These are phyloP conservation scores for Drosophila robusta DNA, from an alignment of 2,888 invertebrate species.

Conservation along the genomic window DNA sequence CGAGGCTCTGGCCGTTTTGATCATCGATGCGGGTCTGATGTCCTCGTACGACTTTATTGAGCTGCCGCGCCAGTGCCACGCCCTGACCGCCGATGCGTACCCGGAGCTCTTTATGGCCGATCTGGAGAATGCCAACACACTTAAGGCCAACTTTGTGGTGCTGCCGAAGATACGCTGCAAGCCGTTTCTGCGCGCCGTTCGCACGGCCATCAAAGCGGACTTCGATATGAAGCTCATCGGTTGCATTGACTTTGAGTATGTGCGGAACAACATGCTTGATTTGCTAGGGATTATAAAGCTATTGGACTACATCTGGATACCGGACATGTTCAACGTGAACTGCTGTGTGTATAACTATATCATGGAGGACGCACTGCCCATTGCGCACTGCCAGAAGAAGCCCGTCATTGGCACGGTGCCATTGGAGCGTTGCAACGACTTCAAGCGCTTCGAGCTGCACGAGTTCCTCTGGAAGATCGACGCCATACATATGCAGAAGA, in stretches of 20 bases:
- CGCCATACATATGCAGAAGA: slow-evolving; percentile 83
- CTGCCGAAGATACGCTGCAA: slow-evolving; percentile 76
- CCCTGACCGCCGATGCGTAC: slow-evolving; percentile 46
- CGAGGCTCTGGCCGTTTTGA: slow-evolving; percentile 72
- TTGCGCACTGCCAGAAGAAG: slow-evolving; percentile 74
- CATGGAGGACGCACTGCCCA: slow-evolving; percentile 74
- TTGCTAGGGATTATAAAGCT: slow-evolving; percentile 76
- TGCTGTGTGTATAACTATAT: slow-evolving; percentile 67
- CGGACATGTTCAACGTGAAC: slow-evolving; percentile 72
- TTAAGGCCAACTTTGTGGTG: slow-evolving; percentile 78
- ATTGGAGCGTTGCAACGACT: slow-evolving; percentile 81
- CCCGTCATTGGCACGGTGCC: slow-evolving; percentile 83
- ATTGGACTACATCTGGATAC: slow-evolving; percentile 82
- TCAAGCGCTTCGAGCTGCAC: slow-evolving; percentile 81
- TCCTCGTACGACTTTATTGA: slow-evolving; percentile 81
- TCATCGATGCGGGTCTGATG: slow-evolving; percentile 73
- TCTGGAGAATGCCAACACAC: slow-evolving; percentile 62
- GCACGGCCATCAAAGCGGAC: slow-evolving; percentile 40
- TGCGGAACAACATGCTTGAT: slow-evolving; percentile 78
- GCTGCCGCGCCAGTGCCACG: slow-evolving; percentile 79
- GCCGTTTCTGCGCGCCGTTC: slow-evolving; percentile 67
- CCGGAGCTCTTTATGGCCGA: slow-evolving; percentile 66
- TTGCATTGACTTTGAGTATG: slow-evolving; percentile 73
- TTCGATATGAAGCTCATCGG: slow-evolving; percentile 75
- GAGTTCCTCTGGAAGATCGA: slow-evolving; percentile 80